Evolutionary conservation across 2,888 invertebrate species (phyloP).

Genomic region (Fragum fragum): DNA sequence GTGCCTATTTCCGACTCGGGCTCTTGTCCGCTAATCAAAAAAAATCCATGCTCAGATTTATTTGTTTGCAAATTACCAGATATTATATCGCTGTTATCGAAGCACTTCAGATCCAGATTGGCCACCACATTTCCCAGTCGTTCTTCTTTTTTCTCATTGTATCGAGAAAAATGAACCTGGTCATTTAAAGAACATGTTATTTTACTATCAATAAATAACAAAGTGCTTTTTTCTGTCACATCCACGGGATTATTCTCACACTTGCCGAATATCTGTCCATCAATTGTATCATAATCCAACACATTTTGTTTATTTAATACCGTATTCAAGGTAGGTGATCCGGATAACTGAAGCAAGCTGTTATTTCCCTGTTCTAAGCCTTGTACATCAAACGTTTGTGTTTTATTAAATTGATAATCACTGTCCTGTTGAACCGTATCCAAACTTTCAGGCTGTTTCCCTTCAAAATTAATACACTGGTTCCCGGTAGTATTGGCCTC

Average conservation of each 20-base stretch:
- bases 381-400: constrained; percentile 7
- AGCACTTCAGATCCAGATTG: background rate
- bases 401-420: constrained; percentile 24
- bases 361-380: background rate
- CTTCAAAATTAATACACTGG: constrained; percentile 19
- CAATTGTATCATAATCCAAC: constrained; percentile 13
- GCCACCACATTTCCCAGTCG: background rate
- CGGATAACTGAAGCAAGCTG: background rate
- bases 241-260: background rate
- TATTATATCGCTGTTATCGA: background rate
- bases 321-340: background rate
- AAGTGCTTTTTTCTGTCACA: background rate
- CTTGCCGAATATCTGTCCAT: constrained; percentile 12
- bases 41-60: background rate
- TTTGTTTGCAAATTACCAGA: background rate
- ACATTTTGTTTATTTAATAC: background rate
- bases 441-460: constrained; percentile 18
- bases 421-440: background rate
- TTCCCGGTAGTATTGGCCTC: constrained; percentile 17
- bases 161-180: background rate
- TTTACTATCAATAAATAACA: background rate
- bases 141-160: background rate
- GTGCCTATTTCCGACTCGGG: too few relatives aligned
- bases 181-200: background rate
- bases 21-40: too few relatives aligned